Evolutionary conservation across 2,113 vertebrate species (phyloP), one percentile per base, ranked within the genome.

Genomic region (Glaucomys volans): DNA sequence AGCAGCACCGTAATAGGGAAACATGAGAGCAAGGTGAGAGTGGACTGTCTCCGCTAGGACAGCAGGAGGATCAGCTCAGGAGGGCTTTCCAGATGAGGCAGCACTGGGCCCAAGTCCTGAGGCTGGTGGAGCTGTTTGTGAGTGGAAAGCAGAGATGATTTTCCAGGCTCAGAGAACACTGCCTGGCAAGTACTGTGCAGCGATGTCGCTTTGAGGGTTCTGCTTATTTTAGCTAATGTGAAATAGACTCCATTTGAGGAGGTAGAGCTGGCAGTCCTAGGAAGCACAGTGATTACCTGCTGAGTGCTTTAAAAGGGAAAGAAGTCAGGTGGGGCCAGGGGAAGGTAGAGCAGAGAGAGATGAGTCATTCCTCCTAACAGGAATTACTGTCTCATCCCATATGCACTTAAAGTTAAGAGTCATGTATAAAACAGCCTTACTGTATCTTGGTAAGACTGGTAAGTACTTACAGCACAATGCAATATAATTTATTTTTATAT

Each of bases 401-500:
- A 0, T 74, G 35, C 87, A 91, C 80, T 96, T 72, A n/a, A 83
- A 93, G 64, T 91, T 84, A 90, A 96, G 76, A 98, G 81, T 32
- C 24, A 30, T 64, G 30, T 79, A 37, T 89, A 89, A 84, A 96
- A 93, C 50, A 85, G 59, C 52, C 87, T 54, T 13, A 32, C 32
- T 87, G 35, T 90, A 64, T 96, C 98, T 83, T 66, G 30, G 26
- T 18, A 52, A 13, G 7, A 47, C 79, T 90, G 77, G 92, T 40
- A n/a, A 52, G 57, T 95, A 92, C 95, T 98, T 97, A 62, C 7
- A 85, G 75, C 71, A 92, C 82, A 93, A 26, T 54, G 66, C 64
- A 95, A 59, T 81, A 93, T 87, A 93, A 79, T 80, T 96, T 97
- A 75, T 85, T 97, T 94, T 96, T 94, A 96, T 93, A 32, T 97